A percentile compares a stretch with the other conserved stretches of the same genome.
These are phyloP conservation scores for Phyllostomus discolor DNA, from an alignment of 2,113 vertebrate genomes.

Conservation along the genomic window DNA sequence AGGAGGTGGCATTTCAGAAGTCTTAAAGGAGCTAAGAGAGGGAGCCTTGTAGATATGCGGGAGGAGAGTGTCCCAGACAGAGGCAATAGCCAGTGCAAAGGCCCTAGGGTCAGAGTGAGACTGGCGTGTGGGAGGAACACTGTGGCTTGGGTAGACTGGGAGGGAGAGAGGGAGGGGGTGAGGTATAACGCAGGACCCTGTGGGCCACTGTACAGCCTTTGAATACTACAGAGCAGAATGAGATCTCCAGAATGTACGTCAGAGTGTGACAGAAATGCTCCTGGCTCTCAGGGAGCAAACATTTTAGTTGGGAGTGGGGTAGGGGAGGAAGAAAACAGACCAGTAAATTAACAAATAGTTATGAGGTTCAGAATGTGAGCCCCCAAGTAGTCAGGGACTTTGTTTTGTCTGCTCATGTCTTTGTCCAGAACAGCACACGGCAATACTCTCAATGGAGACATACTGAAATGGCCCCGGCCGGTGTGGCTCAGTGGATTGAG, in stretches of 20 bases:
- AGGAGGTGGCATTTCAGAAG: not conserved
- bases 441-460: too few relatives aligned
- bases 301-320: not conserved
- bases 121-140: not conserved
- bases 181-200: not conserved
- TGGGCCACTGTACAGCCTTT: not conserved
- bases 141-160: not conserved
- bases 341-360: not conserved
- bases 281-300: not conserved
- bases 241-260: not conserved
- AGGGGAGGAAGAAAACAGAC: not conserved
- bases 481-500: too few relatives aligned
- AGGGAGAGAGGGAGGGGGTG: not conserved
- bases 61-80: not conserved
- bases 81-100: not conserved
- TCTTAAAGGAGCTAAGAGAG: not conserved
- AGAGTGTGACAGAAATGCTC: not conserved
- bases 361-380: not conserved
- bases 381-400: accelerated
- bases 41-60: not conserved
- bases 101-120: not conserved
- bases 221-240: not conserved
- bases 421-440: not conserved
- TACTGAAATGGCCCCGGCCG: too few relatives aligned
- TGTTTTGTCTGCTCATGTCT: not conserved